Base-by-base conservation (phyloP, 2,888 invertebrate species). In the Chymomyza fuscimana region DNA sequence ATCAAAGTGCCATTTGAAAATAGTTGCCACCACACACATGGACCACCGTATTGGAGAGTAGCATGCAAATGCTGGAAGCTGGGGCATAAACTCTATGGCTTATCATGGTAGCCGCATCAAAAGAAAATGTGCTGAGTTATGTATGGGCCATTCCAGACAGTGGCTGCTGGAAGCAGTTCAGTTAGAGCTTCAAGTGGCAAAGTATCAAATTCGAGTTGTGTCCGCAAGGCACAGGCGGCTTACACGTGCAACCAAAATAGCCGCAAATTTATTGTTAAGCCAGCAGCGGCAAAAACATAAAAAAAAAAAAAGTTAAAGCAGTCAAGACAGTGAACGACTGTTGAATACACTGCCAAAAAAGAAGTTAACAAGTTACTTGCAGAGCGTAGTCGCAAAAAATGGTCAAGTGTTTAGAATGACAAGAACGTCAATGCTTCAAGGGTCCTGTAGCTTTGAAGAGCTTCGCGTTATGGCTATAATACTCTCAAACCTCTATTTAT, bases 101-200 rank as follows among this genome's bases (percentile, higher is more conserved):
- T 46, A 46, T 46, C 40, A 46, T 46, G 40, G 3, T 7, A 46
- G 12, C 40, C 40, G 40, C 40, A 46, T 46, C 40, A 46, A 46
- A 46, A 86, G 78, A 78, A 82, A 86, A 86, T 82, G 82, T 88
- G 85, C 85, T 72, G 83, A 88, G 88, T 88, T 88, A 83, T 87
- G 87, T 15, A 54, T 54, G 52, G 52, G 51, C 25, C 25, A 25
- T 25, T 3, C 25, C 25, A 4, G 51, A 5, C 52, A 46, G 40
- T 46, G 40, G 40, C 40, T 46, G 40, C 40, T 46, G 40, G 10
- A 46, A 46, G 40, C 40, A 10, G 40, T 46, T 46, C 40, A 10
- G 40, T 46, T 46, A 12, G 40, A 46, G 40, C 40, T 46, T 10
- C 40, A 46, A 46, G 40, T 60, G 67, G 64, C 60, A 68, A 78